Evolutionary conservation across 2,888 invertebrate genomes (phyloP), one percentile per base, ranked within the genome.

Genomic region (Tipula helvola): DNA sequence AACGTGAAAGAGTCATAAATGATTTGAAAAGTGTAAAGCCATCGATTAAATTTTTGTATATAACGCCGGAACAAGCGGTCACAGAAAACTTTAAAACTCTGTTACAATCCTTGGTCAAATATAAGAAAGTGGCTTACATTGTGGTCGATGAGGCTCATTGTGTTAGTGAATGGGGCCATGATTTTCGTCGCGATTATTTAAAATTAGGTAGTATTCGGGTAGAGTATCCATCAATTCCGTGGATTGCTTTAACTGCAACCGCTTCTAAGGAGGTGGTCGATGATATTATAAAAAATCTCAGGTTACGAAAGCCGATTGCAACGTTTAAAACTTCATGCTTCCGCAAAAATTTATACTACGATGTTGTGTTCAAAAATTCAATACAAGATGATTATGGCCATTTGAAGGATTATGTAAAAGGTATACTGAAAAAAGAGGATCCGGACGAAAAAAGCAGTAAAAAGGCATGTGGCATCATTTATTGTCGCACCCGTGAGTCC

Each of bases 141-240:
- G 96, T 98, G 36, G 96, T 99, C 12, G 99, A 99, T 92, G 99
- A 99, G 92, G 98, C 98, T 1, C 98, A 98, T 92, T 98, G 98
- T 92, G 97, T 99, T 0, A 98, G 98, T 89, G 96, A 99, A 89
- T 99, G 99, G 99, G 99, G 99, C 0, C 99, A 99, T 92, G 99
- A 99, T 91, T 99, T 99, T 91, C 93, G 98, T 7, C 98, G 98
- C 0, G 97, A 98, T 91, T 99, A 99, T 91, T 93, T 99, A 36
- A 97, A 97, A 91, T 92, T 99, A 36, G 97, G 98, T 0, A 90
- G 91, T 10, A 91, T 97, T 83, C 92, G 95, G 87, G 89, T 91
- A 41, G 91, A 91, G 88, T 95, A 95, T 90, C 93, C 93, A 87
- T 92, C 93, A 87, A 93, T 97, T 87, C 95, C 97, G 1, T 97